A percentile compares a stretch with the other conserved stretches of the same genome.
Conservation (phyloP, 2,113 vertebrate genomes). For the Columba janthina region DNA sequence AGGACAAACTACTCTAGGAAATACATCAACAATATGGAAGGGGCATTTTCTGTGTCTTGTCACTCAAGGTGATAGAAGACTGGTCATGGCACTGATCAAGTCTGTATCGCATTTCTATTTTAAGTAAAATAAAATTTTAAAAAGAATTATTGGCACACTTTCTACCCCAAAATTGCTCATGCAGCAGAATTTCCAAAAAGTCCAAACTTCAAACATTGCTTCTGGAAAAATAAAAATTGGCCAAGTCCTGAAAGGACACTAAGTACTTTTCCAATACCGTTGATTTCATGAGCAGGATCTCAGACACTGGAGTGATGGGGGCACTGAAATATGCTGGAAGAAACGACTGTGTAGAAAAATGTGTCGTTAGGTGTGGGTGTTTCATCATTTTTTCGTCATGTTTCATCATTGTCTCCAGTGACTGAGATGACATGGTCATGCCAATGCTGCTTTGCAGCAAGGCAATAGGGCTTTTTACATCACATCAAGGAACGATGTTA, state of each 20-base stretch:
- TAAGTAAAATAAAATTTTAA: background rate
- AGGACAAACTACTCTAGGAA: background rate
- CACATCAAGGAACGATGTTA: fast-evolving
- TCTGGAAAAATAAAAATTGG: background rate
- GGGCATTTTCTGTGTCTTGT: background rate
- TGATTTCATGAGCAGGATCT: background rate
- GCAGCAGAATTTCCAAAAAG: background rate
- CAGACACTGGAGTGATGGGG: background rate
- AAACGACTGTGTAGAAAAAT: background rate
- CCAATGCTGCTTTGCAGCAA: background rate
- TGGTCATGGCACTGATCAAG: background rate
- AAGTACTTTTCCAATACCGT: background rate
- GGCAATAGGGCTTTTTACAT: background rate
- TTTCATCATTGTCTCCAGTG: background rate
- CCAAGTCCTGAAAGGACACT: background rate
- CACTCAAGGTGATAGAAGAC: fast-evolving
- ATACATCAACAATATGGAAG: fast-evolving
- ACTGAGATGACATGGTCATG: background rate
- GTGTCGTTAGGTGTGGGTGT: background rate
- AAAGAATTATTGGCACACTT: background rate
- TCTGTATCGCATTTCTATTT: background rate
- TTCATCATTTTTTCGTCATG: background rate
- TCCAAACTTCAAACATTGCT: background rate
- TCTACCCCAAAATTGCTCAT: background rate
- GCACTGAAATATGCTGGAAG: background rate